Base-by-base conservation (phyloP, 2,888 invertebrate species). In the Ectemnius lituratus region DNA sequence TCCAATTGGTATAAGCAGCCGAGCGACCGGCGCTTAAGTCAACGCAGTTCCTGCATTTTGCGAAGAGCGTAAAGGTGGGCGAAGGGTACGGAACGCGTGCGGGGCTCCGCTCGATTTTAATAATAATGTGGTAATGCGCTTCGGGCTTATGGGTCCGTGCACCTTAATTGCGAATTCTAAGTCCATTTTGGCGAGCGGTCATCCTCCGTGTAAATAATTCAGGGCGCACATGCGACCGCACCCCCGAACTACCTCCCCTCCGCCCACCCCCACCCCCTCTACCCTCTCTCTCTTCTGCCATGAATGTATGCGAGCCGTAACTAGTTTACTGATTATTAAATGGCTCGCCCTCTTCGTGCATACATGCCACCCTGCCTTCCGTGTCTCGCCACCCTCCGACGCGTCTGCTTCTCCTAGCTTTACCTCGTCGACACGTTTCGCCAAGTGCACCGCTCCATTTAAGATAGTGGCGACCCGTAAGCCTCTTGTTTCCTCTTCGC, bases 271-370 rank as follows among this genome's bases (percentile, higher is more conserved):
- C 78, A 69, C 69, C 66, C 68, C 3, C 37, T 37, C 37, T 37
- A 73, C 73, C 70, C 70, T 52, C 78, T 52, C 78, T 70, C 69
- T 69, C 68, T 4, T 6, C 62, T 78, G 73, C 37, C 75, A 85
- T 84, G 79, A 74, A 78, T 79, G 76, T 79, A 83, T 78, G 83
- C 78, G 78, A 63, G 62, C 70, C 72, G 76, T 75, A 84, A 84
- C 84, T 82, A 82, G 84, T 84, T 85, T 84, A 82, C 82, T 77
- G 85, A 82, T 82, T 85, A 84, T 84, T 84, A 84, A 82, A 84
- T 83, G 78, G 73, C 74, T 61, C 82, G 71, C 67, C 78, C 80
- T 75, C 82, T 62, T 69, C 72, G 67, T 66, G 57, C 67, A 49
- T 69, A 70, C 64, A 58, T 76, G 13, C 57, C 23, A 77, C 71